A percentile compares a stretch with the other conserved stretches of the same genome.
These are phyloP conservation scores for Cantharis flavilabris DNA, from an alignment of 2,888 invertebrate genomes.

Conservation along the genomic window DNA sequence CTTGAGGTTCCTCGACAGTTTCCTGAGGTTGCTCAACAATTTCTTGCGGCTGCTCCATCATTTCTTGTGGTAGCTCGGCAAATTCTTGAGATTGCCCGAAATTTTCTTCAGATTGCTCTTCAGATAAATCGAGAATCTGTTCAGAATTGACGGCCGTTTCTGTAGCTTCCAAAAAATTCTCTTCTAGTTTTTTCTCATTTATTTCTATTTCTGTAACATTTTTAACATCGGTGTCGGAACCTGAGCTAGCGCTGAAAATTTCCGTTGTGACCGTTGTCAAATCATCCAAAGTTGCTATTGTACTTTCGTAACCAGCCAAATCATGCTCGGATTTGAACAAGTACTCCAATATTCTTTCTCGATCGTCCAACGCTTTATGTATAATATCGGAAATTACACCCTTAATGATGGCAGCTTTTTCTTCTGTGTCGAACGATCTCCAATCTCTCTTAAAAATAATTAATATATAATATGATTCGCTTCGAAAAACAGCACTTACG, in stretches of 20 bases:
- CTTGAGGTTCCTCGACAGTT: background rate
- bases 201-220: background rate
- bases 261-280: background rate
- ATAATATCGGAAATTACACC: background rate
- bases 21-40: background rate
- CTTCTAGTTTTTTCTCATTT: background rate
- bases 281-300: background rate
- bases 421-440: background rate
- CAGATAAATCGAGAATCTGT: background rate
- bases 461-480: background rate
- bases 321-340: background rate
- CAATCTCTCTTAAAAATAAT: background rate
- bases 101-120: background rate
- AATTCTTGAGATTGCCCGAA: background rate
- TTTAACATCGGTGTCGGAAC: background rate
- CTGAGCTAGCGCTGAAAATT: background rate
- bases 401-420: background rate
- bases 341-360: background rate
- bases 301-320: background rate
- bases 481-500: background rate
- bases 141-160: background rate
- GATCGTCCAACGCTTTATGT: background rate
- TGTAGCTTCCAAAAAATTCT: background rate
- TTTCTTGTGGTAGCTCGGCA: background rate
- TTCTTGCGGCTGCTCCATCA: background rate